Evolutionary conservation across 1,140 invertebrate species (phyloP).

Genomic region (Hyphantria cunea): DNA sequence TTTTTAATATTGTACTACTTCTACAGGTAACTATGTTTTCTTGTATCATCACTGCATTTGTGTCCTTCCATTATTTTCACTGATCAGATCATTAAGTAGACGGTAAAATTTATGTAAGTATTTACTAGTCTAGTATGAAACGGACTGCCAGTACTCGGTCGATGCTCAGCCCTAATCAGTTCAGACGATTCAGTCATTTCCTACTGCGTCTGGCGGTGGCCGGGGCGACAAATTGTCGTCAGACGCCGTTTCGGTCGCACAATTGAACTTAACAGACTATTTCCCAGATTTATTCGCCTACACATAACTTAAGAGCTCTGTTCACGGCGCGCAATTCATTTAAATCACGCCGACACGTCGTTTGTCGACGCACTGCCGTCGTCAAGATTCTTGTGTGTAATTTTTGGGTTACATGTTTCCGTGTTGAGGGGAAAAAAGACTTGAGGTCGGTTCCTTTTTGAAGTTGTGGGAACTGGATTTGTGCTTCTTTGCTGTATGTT

Average conservation of each 20-base stretch:
- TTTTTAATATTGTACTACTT: too few species aligned
- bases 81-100: too few species aligned
- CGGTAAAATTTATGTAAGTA: too few species aligned
- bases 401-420: constrained; percentile 15
- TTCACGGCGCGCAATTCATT: constrained; percentile 25
- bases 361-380: constrained; percentile 17
- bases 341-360: constrained; percentile 26
- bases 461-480: constrained; percentile 11
- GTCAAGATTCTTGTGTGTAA: constrained; percentile 27
- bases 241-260: constrained; percentile 37
- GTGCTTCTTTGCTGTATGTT: neutral
- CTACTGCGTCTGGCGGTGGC: constrained; percentile 18
- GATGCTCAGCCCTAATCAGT: constrained; percentile 4
- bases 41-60: too few species aligned
- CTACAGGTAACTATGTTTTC: too few species aligned
- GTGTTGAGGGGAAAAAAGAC: constrained; percentile 2
- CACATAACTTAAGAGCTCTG: constrained; percentile 24
- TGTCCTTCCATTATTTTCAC: too few species aligned
- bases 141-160: neutral
- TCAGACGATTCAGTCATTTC: constrained; percentile 21
- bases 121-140: too few species aligned
- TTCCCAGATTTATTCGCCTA: constrained; percentile 41
- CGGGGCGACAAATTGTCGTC: constrained; percentile 33
- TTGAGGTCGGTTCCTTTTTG: neutral
- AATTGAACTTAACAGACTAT: constrained; percentile 39